Conservation (phyloP, 2,888 invertebrate species). For the Crossocerus cetratus region DNA sequence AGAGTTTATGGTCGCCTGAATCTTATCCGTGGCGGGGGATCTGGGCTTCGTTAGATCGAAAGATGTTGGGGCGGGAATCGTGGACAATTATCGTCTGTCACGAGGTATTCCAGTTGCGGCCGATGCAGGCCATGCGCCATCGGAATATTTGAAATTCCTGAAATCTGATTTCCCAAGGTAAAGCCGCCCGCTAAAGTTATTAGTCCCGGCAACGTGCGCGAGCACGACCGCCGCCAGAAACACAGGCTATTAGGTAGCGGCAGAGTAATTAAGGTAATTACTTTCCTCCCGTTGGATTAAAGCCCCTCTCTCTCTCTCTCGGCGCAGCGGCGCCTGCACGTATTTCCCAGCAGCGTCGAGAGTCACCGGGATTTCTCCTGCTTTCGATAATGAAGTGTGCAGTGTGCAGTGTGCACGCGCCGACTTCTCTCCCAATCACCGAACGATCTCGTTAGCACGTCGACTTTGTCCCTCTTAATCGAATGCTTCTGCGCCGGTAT, state of each 20-base stretch:
- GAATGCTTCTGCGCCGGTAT: too few relatives aligned
- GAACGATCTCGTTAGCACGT: too few relatives aligned
- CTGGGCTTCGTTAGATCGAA: too few relatives aligned
- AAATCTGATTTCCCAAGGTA: slow-evolving; percentile 40
- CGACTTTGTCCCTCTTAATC: too few relatives aligned
- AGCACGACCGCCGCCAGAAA: slow-evolving; percentile 30
- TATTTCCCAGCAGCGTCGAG: slow-evolving; percentile 6
- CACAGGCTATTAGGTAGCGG: slow-evolving; percentile 49
- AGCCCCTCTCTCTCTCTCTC: not conserved
- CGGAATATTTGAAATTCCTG: slow-evolving; percentile 25
- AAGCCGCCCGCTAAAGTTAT: slow-evolving; percentile 48
- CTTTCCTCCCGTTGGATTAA: slow-evolving; percentile 52
- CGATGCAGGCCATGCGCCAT: slow-evolving; percentile 6
- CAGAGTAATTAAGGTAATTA: slow-evolving; percentile 59
- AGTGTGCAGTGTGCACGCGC: not conserved
- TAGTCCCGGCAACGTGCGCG: slow-evolving; percentile 28
- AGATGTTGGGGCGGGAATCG: too few relatives aligned
- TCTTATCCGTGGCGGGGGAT: too few relatives aligned
- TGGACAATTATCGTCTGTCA: too few relatives aligned
- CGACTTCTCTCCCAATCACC: too few relatives aligned
- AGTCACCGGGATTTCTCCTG: not conserved
- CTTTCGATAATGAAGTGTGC: slow-evolving; percentile 11
- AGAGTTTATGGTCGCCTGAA: too few relatives aligned
- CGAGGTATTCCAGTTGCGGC: not conserved
- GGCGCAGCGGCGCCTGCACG: not conserved